phyloP scores from a whole-genome alignment of 2,888 invertebrate genomes.

The Shargacucullia verbasci region DNA sequence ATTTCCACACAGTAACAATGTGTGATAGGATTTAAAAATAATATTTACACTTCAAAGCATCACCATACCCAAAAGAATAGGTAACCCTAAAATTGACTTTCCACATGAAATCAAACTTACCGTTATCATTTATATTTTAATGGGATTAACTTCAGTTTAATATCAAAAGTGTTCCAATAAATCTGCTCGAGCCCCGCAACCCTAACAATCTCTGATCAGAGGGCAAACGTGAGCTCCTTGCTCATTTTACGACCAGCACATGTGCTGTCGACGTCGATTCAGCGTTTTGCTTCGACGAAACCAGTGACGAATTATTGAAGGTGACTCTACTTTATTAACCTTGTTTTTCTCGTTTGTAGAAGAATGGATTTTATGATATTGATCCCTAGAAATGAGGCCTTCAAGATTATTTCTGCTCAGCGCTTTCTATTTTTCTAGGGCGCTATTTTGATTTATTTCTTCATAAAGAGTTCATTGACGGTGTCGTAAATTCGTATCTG shows the following conservation, averaged over 20 bases:
- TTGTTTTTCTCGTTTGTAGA: constrained; percentile 56
- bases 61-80: constrained; percentile 4
- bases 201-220: constrained; percentile 48
- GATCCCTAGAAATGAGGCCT: constrained; percentile 31
- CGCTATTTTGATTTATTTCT: constrained; percentile 53
- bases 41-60: too few species aligned
- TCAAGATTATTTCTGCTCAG: constrained; percentile 32
- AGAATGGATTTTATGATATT: constrained; percentile 45
- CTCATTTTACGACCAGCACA: constrained; percentile 65
- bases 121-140: constrained; percentile 40
- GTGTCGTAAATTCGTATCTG: constrained; percentile 53
- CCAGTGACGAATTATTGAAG: constrained; percentile 62
- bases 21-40: too few species aligned
- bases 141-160: constrained; percentile 46
- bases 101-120: constrained; percentile 41
- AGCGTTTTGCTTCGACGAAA: constrained; percentile 45
- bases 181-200: constrained; percentile 37
- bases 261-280: constrained; percentile 59
- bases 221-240: constrained; percentile 45
- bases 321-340: constrained; percentile 60
- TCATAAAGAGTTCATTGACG: constrained; percentile 29
- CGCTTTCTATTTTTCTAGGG: constrained; percentile 51
- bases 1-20: too few species aligned
- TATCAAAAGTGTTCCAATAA: constrained; percentile 42
- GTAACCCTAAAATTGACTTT: constrained; percentile 18